Base-by-base conservation (phyloP, 2,113 vertebrate species). In the Crotophaga sulcirostris region DNA sequence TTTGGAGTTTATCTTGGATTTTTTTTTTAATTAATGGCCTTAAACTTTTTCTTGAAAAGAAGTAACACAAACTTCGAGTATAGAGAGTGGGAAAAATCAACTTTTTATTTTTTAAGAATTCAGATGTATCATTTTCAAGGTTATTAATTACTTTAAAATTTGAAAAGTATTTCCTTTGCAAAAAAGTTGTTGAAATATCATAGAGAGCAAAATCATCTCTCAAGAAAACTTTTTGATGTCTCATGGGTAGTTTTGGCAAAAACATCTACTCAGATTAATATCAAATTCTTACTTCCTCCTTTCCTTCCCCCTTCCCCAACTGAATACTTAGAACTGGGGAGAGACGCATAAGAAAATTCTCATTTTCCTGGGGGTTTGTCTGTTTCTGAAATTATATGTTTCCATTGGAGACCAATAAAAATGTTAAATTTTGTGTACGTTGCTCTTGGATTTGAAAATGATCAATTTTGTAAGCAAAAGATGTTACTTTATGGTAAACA, bases 361-460 rank as follows among this genome's bases (percentile, higher is more conserved):
- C 42, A 42, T 85, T 91, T 94, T 90, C 58, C 87, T 93, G 84
- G 89, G 59, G 24, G 24, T 49, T 89, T 52, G 42, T 77, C 94
- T 96, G 93, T 89, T 96, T 94, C 84, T 91, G 89, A 92, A 93
- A 95, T 94, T 87, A 91, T 62, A 85, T 55, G 84, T 67, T 87
- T 40, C 62, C 94, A 74, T 54, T 83, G 33, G 95, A 94, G 93
- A 96, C 95, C 76, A 93, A 95, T 95, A 95, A 95, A 96, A 59
- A 51, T 38, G 66, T 84, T 80, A 86, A 83, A 94, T 64, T 92
- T 74, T 52, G 79, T 90, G 92, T 59, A 93, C 93, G 89, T 91
- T 84, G 75, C 70, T 69, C 21, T 94, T 83, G 74, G 62, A 73
- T 82, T 85, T 86, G 66, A 91, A 96, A 96, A 96, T 62, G 40